Evolutionary conservation across 1,140 invertebrate genomes (phyloP).

Genomic region (Pentalonia nigronervosa): DNA sequence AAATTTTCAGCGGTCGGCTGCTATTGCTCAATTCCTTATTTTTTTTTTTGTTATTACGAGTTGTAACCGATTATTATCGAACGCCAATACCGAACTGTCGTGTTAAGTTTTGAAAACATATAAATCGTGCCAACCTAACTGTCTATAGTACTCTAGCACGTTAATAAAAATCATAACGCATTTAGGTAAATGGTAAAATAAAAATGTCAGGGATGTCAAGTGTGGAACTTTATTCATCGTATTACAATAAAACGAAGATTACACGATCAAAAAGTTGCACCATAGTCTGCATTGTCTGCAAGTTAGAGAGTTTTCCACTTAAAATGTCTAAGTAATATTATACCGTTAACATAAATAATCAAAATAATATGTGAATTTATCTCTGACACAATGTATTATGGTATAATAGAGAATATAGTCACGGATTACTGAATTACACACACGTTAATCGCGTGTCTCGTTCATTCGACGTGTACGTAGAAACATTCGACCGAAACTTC

Average conservation of each 20-base stretch:
- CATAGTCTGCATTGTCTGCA: not conserved
- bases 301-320: not conserved
- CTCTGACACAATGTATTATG: not conserved
- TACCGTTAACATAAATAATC: not conserved
- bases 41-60: too few relatives aligned
- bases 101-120: too few relatives aligned
- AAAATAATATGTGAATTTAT: not conserved
- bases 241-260: not conserved
- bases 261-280: not conserved
- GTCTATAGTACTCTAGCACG: too few relatives aligned
- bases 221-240: not conserved
- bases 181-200: not conserved
- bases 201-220: not conserved
- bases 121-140: too few relatives aligned
- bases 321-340: not conserved
- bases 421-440: not conserved
- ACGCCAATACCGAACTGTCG: too few relatives aligned
- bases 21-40: too few relatives aligned
- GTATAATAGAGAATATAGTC: not conserved
- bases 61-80: too few relatives aligned
- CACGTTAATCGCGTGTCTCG: not conserved
- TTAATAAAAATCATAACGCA: too few relatives aligned
- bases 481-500: not conserved
- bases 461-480: not conserved
- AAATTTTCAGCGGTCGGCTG: too few relatives aligned